phyloP scores from a whole-genome alignment of 2,797 vertebrate species.

The Ibycter americanus region DNA sequence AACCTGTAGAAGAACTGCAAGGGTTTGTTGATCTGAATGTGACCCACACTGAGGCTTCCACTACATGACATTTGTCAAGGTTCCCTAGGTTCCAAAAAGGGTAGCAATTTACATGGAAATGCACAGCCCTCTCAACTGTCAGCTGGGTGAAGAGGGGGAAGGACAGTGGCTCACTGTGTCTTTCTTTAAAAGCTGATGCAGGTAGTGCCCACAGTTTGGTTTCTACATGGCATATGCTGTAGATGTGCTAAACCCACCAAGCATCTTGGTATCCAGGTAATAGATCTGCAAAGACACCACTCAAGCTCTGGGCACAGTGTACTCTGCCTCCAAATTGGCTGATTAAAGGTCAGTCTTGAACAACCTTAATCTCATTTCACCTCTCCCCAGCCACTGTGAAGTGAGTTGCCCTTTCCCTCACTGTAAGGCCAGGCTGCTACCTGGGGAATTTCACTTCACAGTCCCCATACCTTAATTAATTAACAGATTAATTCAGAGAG shows the following conservation, averaged over 20 bases:
- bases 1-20: background rate
- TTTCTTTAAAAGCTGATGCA: background rate
- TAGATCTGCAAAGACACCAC: background rate
- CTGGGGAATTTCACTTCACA: background rate
- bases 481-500: constrained; percentile 1
- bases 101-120: background rate
- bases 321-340: background rate
- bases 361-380: background rate
- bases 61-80: background rate
- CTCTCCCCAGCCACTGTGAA: background rate
- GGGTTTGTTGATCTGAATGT: background rate
- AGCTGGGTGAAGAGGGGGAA: background rate
- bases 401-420: background rate
- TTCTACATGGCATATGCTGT: background rate
- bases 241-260: background rate
- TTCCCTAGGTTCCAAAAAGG: background rate
- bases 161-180: background rate
- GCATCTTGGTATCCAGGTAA: background rate
- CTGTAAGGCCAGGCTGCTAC: background rate
- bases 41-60: background rate
- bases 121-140: background rate
- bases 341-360: background rate
- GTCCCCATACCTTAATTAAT: background rate
- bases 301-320: background rate
- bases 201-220: background rate